Base-by-base conservation (phyloP, 2,797 vertebrate genomes). In the Typhlichthys subterraneus region DNA sequence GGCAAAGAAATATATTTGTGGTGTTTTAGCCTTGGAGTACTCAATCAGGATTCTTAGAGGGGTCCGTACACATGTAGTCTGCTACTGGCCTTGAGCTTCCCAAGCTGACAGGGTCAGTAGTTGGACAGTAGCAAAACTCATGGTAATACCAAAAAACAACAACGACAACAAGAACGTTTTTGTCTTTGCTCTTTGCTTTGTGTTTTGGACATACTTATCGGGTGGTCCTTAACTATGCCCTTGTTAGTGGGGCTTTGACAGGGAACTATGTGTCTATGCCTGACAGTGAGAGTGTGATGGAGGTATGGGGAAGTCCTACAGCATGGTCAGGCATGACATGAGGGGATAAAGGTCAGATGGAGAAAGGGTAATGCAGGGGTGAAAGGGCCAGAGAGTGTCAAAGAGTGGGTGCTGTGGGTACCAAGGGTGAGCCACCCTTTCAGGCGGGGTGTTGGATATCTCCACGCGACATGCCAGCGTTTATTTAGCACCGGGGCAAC, bases 401-500 rank as follows among this genome's bases (percentile, higher is more conserved):
- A 72, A 79, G 69, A 74, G 29, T 57, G 59, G 70, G 67, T 72
- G 64, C 74, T 55, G 75, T 84, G 87, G 76, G 71, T 79, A 72
- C 73, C 72, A 51, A 33, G 79, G 83, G 70, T 83, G 80, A 88
- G 77, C 64, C 75, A 83, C 80, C 84, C 79, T 83, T 87, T 88
- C 87, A 90, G 77, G 81, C 77, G 70, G 52, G 77, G 87, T 90
- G 78, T 91, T 70, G 72, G 60, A 64, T 92, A 83, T 89, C 90
- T 81, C 77, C 71, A 63, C 72, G 75, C 76, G 84, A 84, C 91
- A 93, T 92, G 87, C 89, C 87, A 80, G 81, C 85, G 61, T 91
- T 92, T 93, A 91, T 92, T 92, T 92, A 91, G 89, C 85, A 86
- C 86, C 77, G 79, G 58, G 23, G 84, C 88, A 89, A 86, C 87